Base-by-base conservation (phyloP, 1,140 invertebrate species). In the Oncopodura yosiiana region DNA sequence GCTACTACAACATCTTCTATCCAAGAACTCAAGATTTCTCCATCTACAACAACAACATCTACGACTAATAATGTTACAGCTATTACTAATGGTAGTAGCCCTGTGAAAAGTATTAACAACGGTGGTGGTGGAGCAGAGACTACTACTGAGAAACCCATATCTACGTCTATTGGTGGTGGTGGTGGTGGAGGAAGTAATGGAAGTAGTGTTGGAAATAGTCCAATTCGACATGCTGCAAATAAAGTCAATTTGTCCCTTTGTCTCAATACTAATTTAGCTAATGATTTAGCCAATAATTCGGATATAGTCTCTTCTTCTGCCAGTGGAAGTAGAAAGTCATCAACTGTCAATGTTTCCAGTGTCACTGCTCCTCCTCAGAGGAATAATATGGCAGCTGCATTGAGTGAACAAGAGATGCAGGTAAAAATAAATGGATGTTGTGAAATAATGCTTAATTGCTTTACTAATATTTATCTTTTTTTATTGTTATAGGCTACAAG, bases 351-450 rank as follows among this genome's bases (percentile, higher is more conserved):
- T 34, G 30, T 34, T 8, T 14, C 6, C 6, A 6, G 6, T 14
- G 14, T 8, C 6, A 6, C 30, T 6, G 30, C 14, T 6, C 30
- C 30, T 34, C 6, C 30, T 8, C 14, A n/a, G 29, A 49, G 39
- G 59, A 39, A 27, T n/a, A n/a, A n/a, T 43, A 81, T 82, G 80
- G 78, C 78, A 72, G 76, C 78, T 71, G 74, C 75, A 65, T 73
- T 81, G 71, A 79, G 78, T 68, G 73, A 76, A 68, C 79, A 82
- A 69, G 79, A 82, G 69, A 79, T 81, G 68, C 75, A 78, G 77
- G 80, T 82, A 69, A 78, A 75, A 73, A 57, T 65, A 63, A 65
- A 58, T 66, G 57, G 53, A 62, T 56, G 61, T 66, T 44, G 42
- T 50, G 49, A 39, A 39, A 24, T 23, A 50, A 18, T 38, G 11